phyloP scores from a whole-genome alignment of 2,113 vertebrate species.

The Lycaon pictus region DNA sequence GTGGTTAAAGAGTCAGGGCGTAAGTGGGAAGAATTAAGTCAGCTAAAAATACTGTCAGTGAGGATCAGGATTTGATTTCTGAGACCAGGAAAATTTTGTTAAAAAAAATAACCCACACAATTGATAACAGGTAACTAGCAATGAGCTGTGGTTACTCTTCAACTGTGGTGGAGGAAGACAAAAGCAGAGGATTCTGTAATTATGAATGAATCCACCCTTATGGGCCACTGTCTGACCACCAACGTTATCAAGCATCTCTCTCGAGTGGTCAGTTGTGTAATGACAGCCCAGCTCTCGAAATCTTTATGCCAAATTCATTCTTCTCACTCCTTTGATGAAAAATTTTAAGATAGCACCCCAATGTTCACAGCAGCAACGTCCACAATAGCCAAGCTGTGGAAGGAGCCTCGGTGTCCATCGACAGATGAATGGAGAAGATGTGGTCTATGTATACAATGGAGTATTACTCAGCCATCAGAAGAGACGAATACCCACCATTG shows the following conservation, averaged over 20 bases:
- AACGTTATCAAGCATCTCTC: neutral
- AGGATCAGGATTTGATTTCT: neutral
- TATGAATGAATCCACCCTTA: fast-evolving
- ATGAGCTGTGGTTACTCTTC: neutral
- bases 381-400: too few relatives aligned
- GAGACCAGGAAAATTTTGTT: neutral
- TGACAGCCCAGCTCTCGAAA: neutral
- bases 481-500: too few relatives aligned
- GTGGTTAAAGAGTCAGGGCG: neutral
- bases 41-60: neutral
- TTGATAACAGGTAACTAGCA: neutral
- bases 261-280: neutral
- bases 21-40: neutral
- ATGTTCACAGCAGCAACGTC: too few relatives aligned
- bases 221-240: neutral
- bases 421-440: too few relatives aligned
- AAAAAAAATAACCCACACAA: neutral
- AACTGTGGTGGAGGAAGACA: neutral
- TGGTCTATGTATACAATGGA: too few relatives aligned
- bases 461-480: too few relatives aligned
- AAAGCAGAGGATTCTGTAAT: neutral
- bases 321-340: neutral
- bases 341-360: neutral
- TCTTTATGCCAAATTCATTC: neutral
- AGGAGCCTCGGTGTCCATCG: too few relatives aligned